Evolutionary conservation across 2,888 invertebrate species (phyloP), one percentile per base, ranked within the genome.

Genomic region (Eilema depressum): DNA sequence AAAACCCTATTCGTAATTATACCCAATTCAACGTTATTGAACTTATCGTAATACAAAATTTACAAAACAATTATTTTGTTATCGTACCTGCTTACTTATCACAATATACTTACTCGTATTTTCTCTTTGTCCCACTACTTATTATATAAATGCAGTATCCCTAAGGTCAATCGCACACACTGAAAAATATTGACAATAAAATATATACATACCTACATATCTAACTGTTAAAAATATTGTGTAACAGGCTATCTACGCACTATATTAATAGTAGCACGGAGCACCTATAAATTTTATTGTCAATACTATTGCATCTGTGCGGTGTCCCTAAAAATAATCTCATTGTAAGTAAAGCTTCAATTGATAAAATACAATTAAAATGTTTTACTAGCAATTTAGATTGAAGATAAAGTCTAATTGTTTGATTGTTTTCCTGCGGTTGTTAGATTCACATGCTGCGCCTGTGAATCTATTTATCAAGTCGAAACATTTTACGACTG

Each of bases 301-400:
- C 17, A 14, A 17, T 41, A 17, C 17, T 3, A 41, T 41, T 41
- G 17, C 33, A 37, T 17, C 3, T 14, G 17, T 14, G 37, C 37
- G 37, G 37, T 41, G 41, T 41, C 17, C 41, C 17, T 41, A 17
- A 41, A 37, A 4, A 1, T 3, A 56, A 25, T 26, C 11, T 56
- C 30, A 57, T 25, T 11, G 56, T 79, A 83, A 74, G 57, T 79
- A 83, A 81, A 75, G 78, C 74, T 84, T 83, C 83, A 87, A 86
- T 88, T 88, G 86, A 85, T 83, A 83, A 85, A 86, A 76, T 69
- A 76, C 82, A 82, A 85, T 84, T 86, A 86, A 81, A 84, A 80
- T 83, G 84, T 84, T 85, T 76, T 80, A 83, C 78, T 83, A 75
- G 83, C 83, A 75, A 83, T 83, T 82, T 81, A 82, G 81, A 85